Conservation (phyloP, 2,888 invertebrate genomes). For the Frankliniella intonsa region DNA sequence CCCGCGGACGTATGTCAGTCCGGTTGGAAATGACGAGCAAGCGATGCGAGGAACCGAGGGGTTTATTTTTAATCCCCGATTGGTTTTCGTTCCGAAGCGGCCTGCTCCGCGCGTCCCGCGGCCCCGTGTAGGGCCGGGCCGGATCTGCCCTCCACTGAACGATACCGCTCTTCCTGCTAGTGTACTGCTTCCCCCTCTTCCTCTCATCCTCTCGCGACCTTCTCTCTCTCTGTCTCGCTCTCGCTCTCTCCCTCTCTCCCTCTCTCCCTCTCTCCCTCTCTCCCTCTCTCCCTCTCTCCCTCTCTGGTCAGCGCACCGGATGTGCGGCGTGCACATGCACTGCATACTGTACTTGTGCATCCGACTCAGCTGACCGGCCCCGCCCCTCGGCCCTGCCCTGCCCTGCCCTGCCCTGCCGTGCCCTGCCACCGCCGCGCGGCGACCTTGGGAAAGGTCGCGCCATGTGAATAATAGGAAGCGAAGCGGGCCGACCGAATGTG, state of each 20-base stretch:
- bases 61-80: too few relatives aligned
- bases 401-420: neutral
- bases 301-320: neutral
- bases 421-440: neutral
- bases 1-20: too few relatives aligned
- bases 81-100: too few relatives aligned
- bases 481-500: too few relatives aligned
- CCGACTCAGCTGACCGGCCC: neutral
- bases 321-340: neutral
- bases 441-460: too few relatives aligned
- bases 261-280: constrained; percentile 34
- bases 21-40: too few relatives aligned
- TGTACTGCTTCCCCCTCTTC: neutral
- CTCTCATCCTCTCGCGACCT: too few relatives aligned
- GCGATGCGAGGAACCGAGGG: too few relatives aligned
- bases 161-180: neutral
- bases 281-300: constrained; percentile 19
- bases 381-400: neutral
- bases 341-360: neutral
- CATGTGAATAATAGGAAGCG: too few relatives aligned
- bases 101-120: too few relatives aligned
- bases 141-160: constrained; percentile 21
- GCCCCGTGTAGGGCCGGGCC: too few relatives aligned
- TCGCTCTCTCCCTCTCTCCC: constrained; percentile 27
- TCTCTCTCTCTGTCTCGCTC: neutral